These are phyloP conservation scores for Tetheella fluctuosa DNA, from an alignment of 2,888 invertebrate genomes.

Conservation along the genomic window DNA sequence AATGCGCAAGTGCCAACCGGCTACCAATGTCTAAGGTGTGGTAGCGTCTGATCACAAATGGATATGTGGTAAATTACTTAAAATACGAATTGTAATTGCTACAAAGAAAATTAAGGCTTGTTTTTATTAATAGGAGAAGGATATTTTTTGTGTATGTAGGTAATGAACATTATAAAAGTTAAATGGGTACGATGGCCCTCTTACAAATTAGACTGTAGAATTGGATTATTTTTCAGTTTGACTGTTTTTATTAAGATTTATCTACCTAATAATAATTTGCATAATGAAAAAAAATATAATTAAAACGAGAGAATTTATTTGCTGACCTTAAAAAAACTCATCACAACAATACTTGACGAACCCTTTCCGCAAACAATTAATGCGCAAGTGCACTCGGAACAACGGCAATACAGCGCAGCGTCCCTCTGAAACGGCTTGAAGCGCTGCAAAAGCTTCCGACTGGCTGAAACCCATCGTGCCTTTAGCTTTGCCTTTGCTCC, in stretches of 20 bases:
- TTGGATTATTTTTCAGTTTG: too few relatives aligned
- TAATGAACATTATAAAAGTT: too few relatives aligned
- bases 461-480: slow-evolving; percentile 67
- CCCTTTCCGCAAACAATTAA: slow-evolving; percentile 84
- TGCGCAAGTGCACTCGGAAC: slow-evolving; percentile 76
- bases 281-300: neutral
- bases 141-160: too few relatives aligned
- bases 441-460: slow-evolving; percentile 63
- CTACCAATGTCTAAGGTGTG: slow-evolving; percentile 25
- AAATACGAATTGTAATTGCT: too few relatives aligned
- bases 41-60: slow-evolving; percentile 2
- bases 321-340: slow-evolving; percentile 66
- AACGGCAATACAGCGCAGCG: slow-evolving; percentile 75
- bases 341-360: slow-evolving; percentile 76
- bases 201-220: too few relatives aligned
- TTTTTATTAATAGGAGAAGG: too few relatives aligned
- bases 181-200: too few relatives aligned
- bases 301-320: slow-evolving; percentile 19
- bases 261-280: neutral
- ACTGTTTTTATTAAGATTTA: too few relatives aligned
- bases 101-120: too few relatives aligned
- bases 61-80: neutral
- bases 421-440: slow-evolving; percentile 49
- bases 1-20: slow-evolving; percentile 66
- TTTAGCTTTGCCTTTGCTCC: slow-evolving; percentile 74